Conservation (phyloP, 2,113 vertebrate species). For the Podocnemis expansa region DNA sequence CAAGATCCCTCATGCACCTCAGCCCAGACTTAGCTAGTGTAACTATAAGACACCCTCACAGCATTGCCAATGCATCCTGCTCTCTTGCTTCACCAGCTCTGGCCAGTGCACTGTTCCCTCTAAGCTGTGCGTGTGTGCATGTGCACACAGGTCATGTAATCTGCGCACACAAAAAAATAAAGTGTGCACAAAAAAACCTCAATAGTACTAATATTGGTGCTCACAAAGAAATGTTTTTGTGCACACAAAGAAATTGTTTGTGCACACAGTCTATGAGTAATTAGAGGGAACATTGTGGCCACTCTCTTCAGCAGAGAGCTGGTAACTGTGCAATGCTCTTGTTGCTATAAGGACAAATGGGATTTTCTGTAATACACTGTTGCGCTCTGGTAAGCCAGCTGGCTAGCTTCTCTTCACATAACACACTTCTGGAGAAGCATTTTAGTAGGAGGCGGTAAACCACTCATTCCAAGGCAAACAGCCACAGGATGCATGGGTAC, state of each 20-base stretch:
- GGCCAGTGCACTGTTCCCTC: no score
- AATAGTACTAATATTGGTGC: no score
- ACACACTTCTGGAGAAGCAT: neutral
- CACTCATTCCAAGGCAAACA: neutral
- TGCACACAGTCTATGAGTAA: no score
- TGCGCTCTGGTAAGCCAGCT: neutral
- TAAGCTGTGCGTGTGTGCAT: no score
- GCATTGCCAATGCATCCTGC: neutral
- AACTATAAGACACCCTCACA: neutral
- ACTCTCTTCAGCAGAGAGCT: neutral
- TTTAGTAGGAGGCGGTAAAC: neutral
- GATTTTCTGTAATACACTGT: neutral
- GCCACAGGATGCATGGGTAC: neutral
- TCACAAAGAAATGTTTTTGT: no score
- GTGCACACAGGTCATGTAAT: no score
- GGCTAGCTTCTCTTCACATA: neutral
- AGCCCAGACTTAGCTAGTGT: neutral
- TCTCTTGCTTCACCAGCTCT: neutral
- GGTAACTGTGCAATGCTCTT: neutral
- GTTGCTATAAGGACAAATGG: neutral
- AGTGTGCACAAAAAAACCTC: no score
- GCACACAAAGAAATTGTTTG: no score
- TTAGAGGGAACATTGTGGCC: no score
- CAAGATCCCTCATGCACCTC: neutral
- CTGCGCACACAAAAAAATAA: no score